Evolutionary conservation across 2,888 invertebrate genomes (phyloP).

Genomic region (Drosophila neonasuta): DNA sequence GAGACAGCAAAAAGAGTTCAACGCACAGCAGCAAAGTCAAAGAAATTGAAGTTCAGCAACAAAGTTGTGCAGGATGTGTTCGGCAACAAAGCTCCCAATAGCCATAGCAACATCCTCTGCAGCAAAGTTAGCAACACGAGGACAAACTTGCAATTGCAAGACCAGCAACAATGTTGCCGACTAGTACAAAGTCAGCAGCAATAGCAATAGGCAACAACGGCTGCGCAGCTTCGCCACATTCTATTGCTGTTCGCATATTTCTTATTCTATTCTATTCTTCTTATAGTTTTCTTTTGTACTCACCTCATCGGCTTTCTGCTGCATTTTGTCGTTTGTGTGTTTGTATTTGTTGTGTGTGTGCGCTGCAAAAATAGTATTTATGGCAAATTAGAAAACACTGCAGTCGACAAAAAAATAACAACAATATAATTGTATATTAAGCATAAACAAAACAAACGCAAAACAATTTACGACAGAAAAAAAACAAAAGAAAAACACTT

Average conservation of each 20-base stretch:
- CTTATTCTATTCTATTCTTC: neutral
- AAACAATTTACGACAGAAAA: slow-evolving; percentile 32
- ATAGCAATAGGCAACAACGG: slow-evolving; percentile 10
- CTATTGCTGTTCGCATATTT: neutral
- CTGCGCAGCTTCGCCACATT: slow-evolving; percentile 1
- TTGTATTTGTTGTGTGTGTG: slow-evolving; percentile 13
- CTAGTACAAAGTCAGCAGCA: slow-evolving; percentile 19
- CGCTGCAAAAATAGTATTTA: slow-evolving; percentile 44
- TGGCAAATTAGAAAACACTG: slow-evolving; percentile 42
- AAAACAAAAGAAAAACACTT: slow-evolving; percentile 41
- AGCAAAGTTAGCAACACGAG: slow-evolving; percentile 15
- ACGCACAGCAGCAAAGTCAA: slow-evolving; percentile 29
- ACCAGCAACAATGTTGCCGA: slow-evolving; percentile 45
- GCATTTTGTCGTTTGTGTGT: slow-evolving; percentile 49
- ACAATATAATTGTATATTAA: neutral
- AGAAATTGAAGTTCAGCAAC: slow-evolving; percentile 35
- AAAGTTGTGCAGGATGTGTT: slow-evolving; percentile 39
- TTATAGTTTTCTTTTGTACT: slow-evolving; percentile 32
- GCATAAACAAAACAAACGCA: slow-evolving; percentile 12
- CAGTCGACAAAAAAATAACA: slow-evolving; percentile 27
- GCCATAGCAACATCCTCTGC: slow-evolving; percentile 2
- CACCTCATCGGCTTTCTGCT: slow-evolving; percentile 68
- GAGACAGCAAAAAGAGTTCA: slow-evolving; percentile 28
- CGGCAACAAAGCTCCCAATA: slow-evolving; percentile 28
- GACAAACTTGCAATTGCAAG: slow-evolving; percentile 16